phyloP scores from a whole-genome alignment of 1,140 invertebrate species.

The Venustaconcha ellipsiformis region DNA sequence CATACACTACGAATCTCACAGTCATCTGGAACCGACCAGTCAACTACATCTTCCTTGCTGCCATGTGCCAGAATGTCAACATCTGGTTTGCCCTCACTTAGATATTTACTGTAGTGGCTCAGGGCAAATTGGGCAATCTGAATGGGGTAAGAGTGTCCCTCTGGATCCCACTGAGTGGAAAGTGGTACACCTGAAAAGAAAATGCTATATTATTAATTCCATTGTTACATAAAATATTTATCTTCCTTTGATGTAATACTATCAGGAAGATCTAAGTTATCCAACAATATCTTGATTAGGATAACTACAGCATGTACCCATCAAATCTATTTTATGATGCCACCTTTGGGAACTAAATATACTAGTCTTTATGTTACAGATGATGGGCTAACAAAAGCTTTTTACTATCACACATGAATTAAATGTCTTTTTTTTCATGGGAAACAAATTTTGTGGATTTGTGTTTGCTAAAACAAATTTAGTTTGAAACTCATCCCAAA shows the following conservation, averaged over 20 bases:
- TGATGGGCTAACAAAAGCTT: too few relatives aligned
- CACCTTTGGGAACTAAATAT: neutral
- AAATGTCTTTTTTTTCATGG: too few relatives aligned
- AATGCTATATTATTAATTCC: neutral
- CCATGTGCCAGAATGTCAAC: conserved; percentile 75
- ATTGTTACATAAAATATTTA: neutral
- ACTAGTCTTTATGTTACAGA: too few relatives aligned
- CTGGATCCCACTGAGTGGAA: conserved; percentile 91
- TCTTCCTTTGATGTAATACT: neutral
- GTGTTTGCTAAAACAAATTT: too few relatives aligned
- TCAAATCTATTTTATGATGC: neutral
- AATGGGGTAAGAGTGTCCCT: conserved; percentile 96
- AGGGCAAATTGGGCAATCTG: conserved; percentile 99
- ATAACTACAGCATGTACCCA: neutral
- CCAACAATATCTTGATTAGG: neutral
- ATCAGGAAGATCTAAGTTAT: neutral
- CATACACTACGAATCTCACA: conserved; percentile 13
- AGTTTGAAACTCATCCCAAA: too few relatives aligned
- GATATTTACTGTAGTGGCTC: conserved; percentile 95
- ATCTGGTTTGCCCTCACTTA: conserved; percentile 49
- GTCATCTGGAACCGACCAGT: conserved; percentile 45
- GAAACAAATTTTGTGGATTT: too few relatives aligned
- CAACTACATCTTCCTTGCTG: conserved; percentile 65
- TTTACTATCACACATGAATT: too few relatives aligned
- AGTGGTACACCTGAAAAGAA: conserved; percentile 82